Evolutionary conservation across 2,888 invertebrate genomes (phyloP).

Genomic region (Melanchra persicariae): DNA sequence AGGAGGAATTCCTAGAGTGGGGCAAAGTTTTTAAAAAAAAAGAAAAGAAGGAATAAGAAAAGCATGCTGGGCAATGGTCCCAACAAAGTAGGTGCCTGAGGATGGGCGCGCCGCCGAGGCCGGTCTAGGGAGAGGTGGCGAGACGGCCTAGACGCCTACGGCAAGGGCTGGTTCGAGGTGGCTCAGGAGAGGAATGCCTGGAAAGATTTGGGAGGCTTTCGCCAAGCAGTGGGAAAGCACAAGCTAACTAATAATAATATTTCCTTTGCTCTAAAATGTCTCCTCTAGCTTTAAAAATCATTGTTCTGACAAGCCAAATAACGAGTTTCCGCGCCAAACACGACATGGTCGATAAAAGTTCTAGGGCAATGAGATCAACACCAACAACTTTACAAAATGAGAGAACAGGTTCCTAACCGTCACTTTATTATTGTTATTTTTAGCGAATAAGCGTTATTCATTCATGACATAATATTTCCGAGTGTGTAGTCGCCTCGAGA

Average conservation of each 20-base stretch:
- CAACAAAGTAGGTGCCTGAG: too few species aligned
- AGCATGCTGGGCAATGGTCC: too few species aligned
- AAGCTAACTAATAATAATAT: neutral
- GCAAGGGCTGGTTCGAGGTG: too few species aligned
- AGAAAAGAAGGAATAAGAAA: too few species aligned
- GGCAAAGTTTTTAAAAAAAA: too few species aligned
- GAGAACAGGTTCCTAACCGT: slow-evolving; percentile 54
- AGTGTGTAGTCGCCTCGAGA: slow-evolving; percentile 65
- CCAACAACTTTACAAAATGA: slow-evolving; percentile 38
- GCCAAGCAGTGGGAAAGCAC: too few species aligned
- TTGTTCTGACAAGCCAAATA: neutral
- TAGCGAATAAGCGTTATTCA: slow-evolving; percentile 66
- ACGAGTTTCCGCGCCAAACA: neutral
- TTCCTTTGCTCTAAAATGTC: neutral
- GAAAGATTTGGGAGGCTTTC: too few species aligned
- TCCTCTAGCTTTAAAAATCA: neutral
- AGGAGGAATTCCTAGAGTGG: too few species aligned
- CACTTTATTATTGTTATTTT: slow-evolving; percentile 54
- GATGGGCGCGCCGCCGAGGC: too few species aligned
- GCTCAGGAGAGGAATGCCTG: too few species aligned
- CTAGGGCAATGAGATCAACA: slow-evolving; percentile 51
- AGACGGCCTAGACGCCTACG: too few species aligned
- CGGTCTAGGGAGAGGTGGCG: too few species aligned
- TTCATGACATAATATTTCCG: slow-evolving; percentile 71
- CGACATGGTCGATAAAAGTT: slow-evolving; percentile 1